Evolutionary conservation across 2,797 vertebrate species (phyloP).

Genomic region (Danio kyathit): DNA sequence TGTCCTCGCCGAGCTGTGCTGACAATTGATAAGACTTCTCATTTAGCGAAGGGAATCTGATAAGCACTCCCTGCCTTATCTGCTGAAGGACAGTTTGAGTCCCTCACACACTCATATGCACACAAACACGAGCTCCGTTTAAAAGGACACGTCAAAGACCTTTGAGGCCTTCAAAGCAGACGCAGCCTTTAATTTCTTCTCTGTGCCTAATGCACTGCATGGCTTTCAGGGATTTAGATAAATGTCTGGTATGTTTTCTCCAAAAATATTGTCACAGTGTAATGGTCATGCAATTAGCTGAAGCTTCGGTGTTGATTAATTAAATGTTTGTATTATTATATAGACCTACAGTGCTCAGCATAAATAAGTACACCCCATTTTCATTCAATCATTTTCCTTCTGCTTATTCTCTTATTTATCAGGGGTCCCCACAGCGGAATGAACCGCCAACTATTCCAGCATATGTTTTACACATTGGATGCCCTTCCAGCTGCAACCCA

Average conservation of each 20-base stretch:
- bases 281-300: constrained; percentile 24
- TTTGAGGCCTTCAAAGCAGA: constrained; percentile 67
- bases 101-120: constrained; percentile 60
- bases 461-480: too few relatives aligned
- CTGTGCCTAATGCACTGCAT: constrained; percentile 27
- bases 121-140: constrained; percentile 32
- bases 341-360: neutral
- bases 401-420: too few relatives aligned
- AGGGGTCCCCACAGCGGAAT: too few relatives aligned
- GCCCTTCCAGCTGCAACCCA: too few relatives aligned
- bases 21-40: constrained; percentile 74
- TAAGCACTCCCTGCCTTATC: constrained; percentile 77
- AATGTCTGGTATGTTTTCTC: constrained; percentile 42
- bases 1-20: constrained; percentile 65
- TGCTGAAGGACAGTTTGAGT: constrained; percentile 79
- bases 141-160: constrained; percentile 64
- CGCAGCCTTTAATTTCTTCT: constrained; percentile 50
- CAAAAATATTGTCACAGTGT: constrained; percentile 22
- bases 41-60: constrained; percentile 72
- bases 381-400: too few relatives aligned
- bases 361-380: too few relatives aligned
- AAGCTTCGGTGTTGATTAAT: neutral
- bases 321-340: too few relatives aligned
- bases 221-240: constrained; percentile 51
- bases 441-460: too few relatives aligned